phyloP scores from a whole-genome alignment of 1,140 invertebrate species.

The Aphis gossypii region DNA sequence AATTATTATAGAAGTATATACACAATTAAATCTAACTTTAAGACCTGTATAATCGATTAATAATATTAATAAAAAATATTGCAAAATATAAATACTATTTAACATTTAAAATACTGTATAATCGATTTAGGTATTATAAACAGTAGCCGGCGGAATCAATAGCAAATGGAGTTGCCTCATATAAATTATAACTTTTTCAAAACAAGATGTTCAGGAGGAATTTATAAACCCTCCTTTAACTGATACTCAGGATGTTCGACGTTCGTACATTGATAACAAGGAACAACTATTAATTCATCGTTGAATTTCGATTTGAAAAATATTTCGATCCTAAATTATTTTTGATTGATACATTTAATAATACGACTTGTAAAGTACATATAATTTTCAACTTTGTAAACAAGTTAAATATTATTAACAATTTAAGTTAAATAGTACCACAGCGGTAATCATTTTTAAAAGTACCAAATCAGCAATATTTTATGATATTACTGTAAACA shows the following conservation, averaged over 20 bases:
- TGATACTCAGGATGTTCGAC: neutral
- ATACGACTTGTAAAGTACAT: neutral
- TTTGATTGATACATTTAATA: neutral
- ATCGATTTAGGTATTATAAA: neutral
- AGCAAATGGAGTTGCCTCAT: neutral
- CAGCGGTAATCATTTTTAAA: neutral
- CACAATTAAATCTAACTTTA: neutral
- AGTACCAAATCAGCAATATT: neutral
- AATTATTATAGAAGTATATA: neutral
- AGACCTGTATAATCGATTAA: too few species aligned
- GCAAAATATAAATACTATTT: neutral
- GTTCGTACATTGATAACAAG: neutral
- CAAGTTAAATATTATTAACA: neutral
- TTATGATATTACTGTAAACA: neutral
- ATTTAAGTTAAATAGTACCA: neutral
- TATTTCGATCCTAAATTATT: neutral
- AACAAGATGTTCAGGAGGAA: neutral
- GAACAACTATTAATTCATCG: neutral
- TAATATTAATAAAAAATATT: neutral
- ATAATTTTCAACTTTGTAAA: neutral
- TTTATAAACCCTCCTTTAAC: neutral
- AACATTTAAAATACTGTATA: too few species aligned
- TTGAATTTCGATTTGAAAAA: neutral
- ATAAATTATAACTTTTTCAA: neutral
- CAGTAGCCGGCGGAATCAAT: neutral